phyloP scores from a whole-genome alignment of 1,140 invertebrate genomes.

The Drosophila virilis region DNA sequence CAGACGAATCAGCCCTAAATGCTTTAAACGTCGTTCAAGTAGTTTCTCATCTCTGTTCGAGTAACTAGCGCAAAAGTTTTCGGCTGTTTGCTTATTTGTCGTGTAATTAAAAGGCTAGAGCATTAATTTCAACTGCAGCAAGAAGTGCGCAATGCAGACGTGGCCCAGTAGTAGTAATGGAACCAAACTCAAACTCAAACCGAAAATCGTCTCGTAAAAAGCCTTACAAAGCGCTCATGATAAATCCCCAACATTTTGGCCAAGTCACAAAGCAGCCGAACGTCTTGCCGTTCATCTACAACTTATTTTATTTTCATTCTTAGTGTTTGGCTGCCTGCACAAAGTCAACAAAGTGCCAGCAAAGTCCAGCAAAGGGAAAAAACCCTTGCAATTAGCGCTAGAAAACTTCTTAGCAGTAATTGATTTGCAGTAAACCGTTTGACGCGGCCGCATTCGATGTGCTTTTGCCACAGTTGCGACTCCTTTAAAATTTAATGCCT shows the following conservation, averaged over 20 bases:
- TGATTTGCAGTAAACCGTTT: conserved; percentile 80
- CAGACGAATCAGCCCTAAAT: conserved; percentile 1
- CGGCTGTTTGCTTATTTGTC: conserved; percentile 75
- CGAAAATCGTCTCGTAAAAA: conserved; percentile 32
- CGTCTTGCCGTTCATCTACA: conserved; percentile 66
- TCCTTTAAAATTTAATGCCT: conserved; percentile 73
- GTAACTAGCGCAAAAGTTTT: conserved; percentile 56
- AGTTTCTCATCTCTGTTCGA: conserved; percentile 15
- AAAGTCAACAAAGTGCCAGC: conserved; percentile 70
- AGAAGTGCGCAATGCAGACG: conserved; percentile 73
- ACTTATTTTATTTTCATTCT: conserved; percentile 75
- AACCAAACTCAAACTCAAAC: background rate
- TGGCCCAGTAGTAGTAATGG: conserved; percentile 26
- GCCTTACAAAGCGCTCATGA: conserved; percentile 73
- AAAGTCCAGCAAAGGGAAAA: conserved; percentile 43
- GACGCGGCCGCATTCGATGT: conserved; percentile 47
- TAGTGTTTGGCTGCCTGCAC: conserved; percentile 67
- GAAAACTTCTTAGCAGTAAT: conserved; percentile 77
- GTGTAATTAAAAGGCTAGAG: conserved; percentile 78
- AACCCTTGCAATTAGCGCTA: conserved; percentile 74
- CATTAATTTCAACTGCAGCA: conserved; percentile 75
- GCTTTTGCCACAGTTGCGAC: conserved; percentile 5
- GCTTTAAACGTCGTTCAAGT: background rate
- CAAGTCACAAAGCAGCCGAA: conserved; percentile 36
- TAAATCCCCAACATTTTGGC: conserved; percentile 63